phyloP scores from a whole-genome alignment of 2,888 invertebrate genomes.

The Orchestes rusci region DNA sequence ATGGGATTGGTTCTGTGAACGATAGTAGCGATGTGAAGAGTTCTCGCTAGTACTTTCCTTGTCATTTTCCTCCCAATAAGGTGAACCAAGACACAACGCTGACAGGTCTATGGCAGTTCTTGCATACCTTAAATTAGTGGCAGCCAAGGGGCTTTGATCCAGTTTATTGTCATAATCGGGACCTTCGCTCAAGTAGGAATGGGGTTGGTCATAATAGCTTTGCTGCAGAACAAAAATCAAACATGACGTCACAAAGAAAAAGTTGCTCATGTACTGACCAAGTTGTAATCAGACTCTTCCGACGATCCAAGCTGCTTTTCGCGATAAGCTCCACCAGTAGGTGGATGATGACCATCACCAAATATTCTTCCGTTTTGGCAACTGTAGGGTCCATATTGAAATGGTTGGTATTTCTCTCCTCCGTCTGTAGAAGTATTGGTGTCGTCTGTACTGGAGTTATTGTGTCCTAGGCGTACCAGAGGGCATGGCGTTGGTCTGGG shows the following conservation, averaged over 20 bases:
- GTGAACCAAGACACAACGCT: conserved; percentile 39
- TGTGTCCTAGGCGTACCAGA: conserved; percentile 44
- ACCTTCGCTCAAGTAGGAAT: conserved; percentile 29
- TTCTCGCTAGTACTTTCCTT: conserved; percentile 29
- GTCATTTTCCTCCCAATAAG: conserved; percentile 41
- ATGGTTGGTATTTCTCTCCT: conserved; percentile 30
- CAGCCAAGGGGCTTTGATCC: conserved; percentile 19
- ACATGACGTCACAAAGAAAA: no score
- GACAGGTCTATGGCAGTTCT: conserved; percentile 39
- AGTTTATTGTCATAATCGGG: conserved; percentile 27
- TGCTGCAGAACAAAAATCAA: conserved; percentile 29
- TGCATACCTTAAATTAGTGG: conserved; percentile 30
- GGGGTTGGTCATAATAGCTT: conserved; percentile 33
- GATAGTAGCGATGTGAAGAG: conserved; percentile 34
- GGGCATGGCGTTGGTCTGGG: conserved; percentile 52
- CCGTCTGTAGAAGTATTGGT: conserved; percentile 30
- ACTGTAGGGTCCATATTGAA: conserved; percentile 30
- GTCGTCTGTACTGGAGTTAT: conserved; percentile 34
- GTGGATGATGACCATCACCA: conserved; percentile 26
- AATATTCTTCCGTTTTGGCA: conserved; percentile 27
- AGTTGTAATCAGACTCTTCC: conserved; percentile 30
- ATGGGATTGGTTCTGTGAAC: conserved; percentile 27
- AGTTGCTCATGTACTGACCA: conserved; percentile 22
- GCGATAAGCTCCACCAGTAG: conserved; percentile 31
- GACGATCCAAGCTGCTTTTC: conserved; percentile 28